Evolutionary conservation across 1,140 invertebrate species (phyloP).

Genomic region (Ceratitis capitata): DNA sequence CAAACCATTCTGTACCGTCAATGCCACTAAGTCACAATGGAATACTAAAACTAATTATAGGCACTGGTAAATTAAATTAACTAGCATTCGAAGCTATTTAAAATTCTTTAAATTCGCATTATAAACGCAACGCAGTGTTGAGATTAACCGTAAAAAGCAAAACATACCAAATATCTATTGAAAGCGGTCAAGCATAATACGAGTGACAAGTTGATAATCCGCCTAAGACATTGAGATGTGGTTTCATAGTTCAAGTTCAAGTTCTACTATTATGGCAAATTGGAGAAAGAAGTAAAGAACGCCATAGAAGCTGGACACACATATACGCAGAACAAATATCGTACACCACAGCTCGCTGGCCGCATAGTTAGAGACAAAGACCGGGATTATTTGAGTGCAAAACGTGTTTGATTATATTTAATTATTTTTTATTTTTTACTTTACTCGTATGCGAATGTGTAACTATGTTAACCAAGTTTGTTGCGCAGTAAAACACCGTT

Average conservation of each 20-base stretch:
- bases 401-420: background rate
- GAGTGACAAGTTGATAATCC: slow-evolving; percentile 1
- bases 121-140: background rate
- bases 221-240: background rate
- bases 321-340: background rate
- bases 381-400: background rate
- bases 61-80: background rate
- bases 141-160: background rate
- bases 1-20: too few relatives aligned
- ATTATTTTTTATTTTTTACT: background rate
- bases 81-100: background rate
- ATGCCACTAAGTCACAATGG: too few relatives aligned
- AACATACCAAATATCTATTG: too few relatives aligned
- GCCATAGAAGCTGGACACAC: background rate
- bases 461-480: background rate
- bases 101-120: background rate
- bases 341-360: background rate
- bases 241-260: background rate
- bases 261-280: background rate
- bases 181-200: background rate
- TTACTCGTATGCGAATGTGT: too few relatives aligned
- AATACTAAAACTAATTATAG: background rate
- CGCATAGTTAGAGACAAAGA: background rate
- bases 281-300: background rate
- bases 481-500: slow-evolving; percentile 54